phyloP scores from a whole-genome alignment of 2,113 vertebrate genomes.

The Sterrhoptilus dennistouni region DNA sequence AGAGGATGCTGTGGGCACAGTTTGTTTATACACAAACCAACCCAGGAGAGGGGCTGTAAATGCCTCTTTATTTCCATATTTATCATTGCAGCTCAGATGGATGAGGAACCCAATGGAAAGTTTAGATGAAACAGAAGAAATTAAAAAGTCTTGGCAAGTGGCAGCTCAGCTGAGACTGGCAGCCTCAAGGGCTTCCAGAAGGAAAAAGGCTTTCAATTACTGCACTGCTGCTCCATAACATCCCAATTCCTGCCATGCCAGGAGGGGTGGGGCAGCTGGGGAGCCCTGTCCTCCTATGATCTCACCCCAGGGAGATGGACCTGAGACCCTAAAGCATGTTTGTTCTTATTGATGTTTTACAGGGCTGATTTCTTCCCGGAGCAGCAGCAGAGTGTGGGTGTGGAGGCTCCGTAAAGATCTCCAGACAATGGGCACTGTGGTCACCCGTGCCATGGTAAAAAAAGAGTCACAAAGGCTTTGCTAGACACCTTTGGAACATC shows the following conservation, averaged over 20 bases:
- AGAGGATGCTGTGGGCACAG: not conserved
- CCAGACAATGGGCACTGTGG: not conserved
- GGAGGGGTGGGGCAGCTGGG: not conserved
- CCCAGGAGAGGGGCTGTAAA: not conserved
- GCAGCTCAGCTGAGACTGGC: not conserved
- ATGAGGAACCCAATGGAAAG: not conserved
- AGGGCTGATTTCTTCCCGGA: not conserved
- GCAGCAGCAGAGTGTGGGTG: not conserved
- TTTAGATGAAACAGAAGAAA: constrained; percentile 8
- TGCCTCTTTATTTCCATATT: constrained; percentile 1
- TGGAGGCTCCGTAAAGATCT: not conserved
- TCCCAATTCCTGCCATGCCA: fast-evolving
- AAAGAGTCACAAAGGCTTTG: not conserved
- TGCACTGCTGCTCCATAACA: not conserved
- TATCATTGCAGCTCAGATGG: not conserved
- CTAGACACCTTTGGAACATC: not conserved
- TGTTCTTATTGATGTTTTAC: not conserved
- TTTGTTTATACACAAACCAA: not conserved
- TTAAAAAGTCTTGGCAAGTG: not conserved
- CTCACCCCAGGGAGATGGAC: not conserved
- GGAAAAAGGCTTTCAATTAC: not conserved
- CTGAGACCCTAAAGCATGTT: not conserved
- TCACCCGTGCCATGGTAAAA: fast-evolving
- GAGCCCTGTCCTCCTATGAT: not conserved
- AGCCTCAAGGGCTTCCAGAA: not conserved